A percentile compares a stretch with the other conserved stretches of the same genome.
Conservation (phyloP, 2,888 invertebrate species). For the Nudaria mundana region DNA sequence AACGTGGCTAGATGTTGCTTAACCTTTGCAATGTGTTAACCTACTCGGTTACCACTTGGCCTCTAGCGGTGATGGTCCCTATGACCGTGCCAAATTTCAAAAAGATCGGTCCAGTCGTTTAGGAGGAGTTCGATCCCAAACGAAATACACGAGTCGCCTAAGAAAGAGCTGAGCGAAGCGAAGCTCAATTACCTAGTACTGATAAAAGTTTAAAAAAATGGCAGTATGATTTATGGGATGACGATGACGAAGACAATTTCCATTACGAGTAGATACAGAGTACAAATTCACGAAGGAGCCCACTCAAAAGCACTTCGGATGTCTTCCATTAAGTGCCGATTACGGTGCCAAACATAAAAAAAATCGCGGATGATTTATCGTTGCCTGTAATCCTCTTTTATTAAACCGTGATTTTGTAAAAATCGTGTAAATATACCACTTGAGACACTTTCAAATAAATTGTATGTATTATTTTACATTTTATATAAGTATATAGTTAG, state of each 20-base stretch:
- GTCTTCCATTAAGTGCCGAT: constrained; percentile 17
- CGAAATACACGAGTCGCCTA: too few relatives aligned
- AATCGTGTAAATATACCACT: constrained; percentile 19
- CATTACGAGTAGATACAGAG: constrained; percentile 3
- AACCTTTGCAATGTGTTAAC: too few relatives aligned
- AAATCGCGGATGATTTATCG: constrained; percentile 28
- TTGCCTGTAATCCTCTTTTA: constrained; percentile 22
- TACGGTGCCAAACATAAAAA: constrained; percentile 17
- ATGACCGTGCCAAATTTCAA: too few relatives aligned
- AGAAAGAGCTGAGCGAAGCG: too few relatives aligned
- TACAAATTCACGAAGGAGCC: constrained; percentile 14
- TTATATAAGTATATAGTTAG: not conserved
- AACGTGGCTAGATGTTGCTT: too few relatives aligned
- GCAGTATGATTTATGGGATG: not conserved
- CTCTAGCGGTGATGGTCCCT: too few relatives aligned
- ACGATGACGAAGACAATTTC: constrained; percentile 1
- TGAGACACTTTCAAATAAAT: constrained; percentile 13
- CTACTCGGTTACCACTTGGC: too few relatives aligned
- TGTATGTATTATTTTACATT: not conserved
- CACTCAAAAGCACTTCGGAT: constrained; percentile 11
- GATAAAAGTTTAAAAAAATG: too few relatives aligned
- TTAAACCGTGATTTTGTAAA: constrained; percentile 23
- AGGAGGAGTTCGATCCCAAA: too few relatives aligned
- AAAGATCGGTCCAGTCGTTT: too few relatives aligned
- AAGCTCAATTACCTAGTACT: too few relatives aligned